Percentiles rank a stretch among this genome's conserved stretches.
phyloP scores from a whole-genome alignment of 2,113 vertebrate species.

The Nannobrachium achirus region DNA sequence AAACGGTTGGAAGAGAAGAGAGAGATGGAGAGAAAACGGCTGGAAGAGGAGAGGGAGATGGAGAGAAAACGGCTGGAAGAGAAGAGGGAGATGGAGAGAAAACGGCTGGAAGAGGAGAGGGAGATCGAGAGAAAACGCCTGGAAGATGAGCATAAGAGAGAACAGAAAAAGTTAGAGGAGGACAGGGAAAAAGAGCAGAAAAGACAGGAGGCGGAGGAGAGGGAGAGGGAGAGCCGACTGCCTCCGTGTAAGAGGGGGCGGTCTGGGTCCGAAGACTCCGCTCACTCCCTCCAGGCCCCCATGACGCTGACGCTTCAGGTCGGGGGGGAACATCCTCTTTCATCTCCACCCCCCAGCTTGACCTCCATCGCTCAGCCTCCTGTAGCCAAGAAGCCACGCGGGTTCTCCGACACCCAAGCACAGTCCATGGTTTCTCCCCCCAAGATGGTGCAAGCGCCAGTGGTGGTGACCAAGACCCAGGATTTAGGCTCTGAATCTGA shows the following conservation, averaged over 20 bases:
- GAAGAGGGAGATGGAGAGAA: background rate
- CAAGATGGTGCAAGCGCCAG: conserved; percentile 25
- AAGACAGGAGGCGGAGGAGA: conserved; percentile 3
- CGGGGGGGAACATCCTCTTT: conserved; percentile 33
- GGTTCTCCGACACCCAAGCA: conserved; percentile 46
- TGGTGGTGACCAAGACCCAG: conserved; percentile 29
- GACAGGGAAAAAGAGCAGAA: conserved; percentile 26
- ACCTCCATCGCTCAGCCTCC: conserved; percentile 6
- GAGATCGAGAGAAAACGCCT: background rate
- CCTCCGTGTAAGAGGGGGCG: conserved; percentile 24
- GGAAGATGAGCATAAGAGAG: conserved; percentile 1
- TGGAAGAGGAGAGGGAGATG: background rate
- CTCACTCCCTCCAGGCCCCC: conserved; percentile 37
- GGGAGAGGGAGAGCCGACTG: conserved; percentile 12
- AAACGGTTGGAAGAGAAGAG: conserved; percentile 24
- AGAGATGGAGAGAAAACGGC: conserved; percentile 14
- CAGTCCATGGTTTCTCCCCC: conserved; percentile 31
- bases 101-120: background rate
- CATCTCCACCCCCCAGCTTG: conserved; percentile 4
- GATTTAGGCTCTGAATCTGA: conserved; percentile 76
- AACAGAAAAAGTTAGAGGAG: background rate
- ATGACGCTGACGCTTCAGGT: conserved; percentile 46
- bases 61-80: background rate
- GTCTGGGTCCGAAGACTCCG: background rate
- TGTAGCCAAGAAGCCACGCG: conserved; percentile 20